Evolutionary conservation across 2,888 invertebrate species (phyloP), one percentile per base, ranked within the genome.

Genomic region (Seira sanloemensis): DNA sequence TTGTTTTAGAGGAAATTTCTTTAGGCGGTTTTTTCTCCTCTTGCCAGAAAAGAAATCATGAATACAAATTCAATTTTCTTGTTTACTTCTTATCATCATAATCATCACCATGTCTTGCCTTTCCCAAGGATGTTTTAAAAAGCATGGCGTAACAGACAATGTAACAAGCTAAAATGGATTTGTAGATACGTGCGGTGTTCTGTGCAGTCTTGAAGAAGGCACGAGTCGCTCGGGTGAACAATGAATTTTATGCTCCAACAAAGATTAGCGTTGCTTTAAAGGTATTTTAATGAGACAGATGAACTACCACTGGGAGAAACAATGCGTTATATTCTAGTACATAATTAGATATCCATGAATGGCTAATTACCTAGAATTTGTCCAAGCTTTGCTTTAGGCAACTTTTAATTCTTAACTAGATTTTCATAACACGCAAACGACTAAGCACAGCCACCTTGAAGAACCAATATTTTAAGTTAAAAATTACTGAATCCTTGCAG

Each of bases 31-130:
- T 27, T 19, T n/a, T 54, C 16, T 25, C 62, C 24, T 58, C 37
- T 37, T 37, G 37, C 37, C 18, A 72, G 5, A 50, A 21, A 16
- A 58, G 62, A 73, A 73, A 58, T 73, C 73, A 73, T 73, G 73
- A 73, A 73, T 58, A 73, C 26, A 73, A 73, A 73, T 73, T 73
- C 62, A 73, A 73, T 73, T 73, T 26, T 58, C 73, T 24, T 73
- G 58, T 73, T 73, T 73, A 62, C 73, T 62, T 18, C 73, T 37
- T 37, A 37, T 37, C 37, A 37, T 37, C 37, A 37, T 37, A 37
- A 37, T 37, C 62, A 37, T 23, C 73, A 4, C 26, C 21, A 1
- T 58, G 23, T 68, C 68, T 9, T 12, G 12, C 7, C 27, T 68
- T 26, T 68, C 27, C 19, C 4, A 12, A 19, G 50, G 37, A 9